Base-by-base conservation (phyloP, 2,797 vertebrate genomes). In the Syncerus caffer region DNA sequence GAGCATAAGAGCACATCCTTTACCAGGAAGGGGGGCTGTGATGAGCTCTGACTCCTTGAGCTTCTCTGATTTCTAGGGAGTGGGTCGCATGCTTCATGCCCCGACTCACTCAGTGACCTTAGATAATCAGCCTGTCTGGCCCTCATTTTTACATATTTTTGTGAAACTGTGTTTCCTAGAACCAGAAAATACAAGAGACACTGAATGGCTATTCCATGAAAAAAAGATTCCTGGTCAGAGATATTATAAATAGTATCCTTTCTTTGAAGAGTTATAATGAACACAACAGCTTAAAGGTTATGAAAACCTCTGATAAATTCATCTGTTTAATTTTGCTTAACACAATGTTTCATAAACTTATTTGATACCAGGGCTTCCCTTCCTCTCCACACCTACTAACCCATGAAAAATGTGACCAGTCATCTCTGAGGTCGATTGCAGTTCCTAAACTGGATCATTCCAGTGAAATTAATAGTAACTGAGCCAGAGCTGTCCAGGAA, bases 281-380 rank as follows among this genome's bases (percentile, higher is more conserved):
- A 93, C 55, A 89, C 45, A 15, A 1, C 45, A 96, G 16, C 83
- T 76, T 88, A 95, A 96, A 95, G 64, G 17, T 93, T 84, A 95
- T 94, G 45, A 94, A 94, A 89, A 90, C 10, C 34, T 76, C 4
- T 79, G 23, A 53, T 87, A 89, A 93, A 47, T 86, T 86, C 83
- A 60, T 90, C 23, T 83, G 15, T 89, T 92, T 79, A 78, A 57
- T 42, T 71, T 96, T 64, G 60, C 58, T 90, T 93, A 84, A 60
- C 50, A 92, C 55, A 83, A 3, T 16, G 45, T 96, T 96, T 96
- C 67, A 60, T 58, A 94, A 84, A 83, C n/a, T 89, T 88, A 38
- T 51, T 42, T 96, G 88, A 90, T 71, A 27, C 51, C 29, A 92
- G 67, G 55, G 6, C 19, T 95, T 94, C 79, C 58, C 55, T 95